Base-by-base conservation (phyloP, 2,888 invertebrate genomes). In the Didymodactylos carnosus region DNA sequence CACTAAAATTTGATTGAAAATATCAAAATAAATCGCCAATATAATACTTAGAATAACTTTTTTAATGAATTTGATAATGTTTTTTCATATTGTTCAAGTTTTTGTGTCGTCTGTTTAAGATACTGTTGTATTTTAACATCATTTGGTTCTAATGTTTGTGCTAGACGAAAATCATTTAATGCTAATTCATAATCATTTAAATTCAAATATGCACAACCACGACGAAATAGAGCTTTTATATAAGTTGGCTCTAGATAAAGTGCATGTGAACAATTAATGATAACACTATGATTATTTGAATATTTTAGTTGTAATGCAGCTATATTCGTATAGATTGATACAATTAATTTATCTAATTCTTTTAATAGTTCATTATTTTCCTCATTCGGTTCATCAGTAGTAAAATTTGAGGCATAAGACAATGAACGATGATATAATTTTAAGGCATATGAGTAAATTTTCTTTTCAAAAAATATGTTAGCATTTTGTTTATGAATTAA, bases 201-300 rank as follows among this genome's bases (percentile, higher is more conserved):
- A 75, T 88, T 87, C 83, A 94, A 94, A 78, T 88, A 88, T 6
- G 84, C 84, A 77, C 80, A 80, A 14, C 81, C 81, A 76, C 94
- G 87, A 71, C 94, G 86, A 76, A 88, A 86, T 76, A 93, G 87
- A 3, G 94, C 94, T 85, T 94, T 94, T 19, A 89, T 87, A 83
- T 94, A 95, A 77, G 87, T 89, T 46, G 89, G 89, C 83, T 94
- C 92, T 39, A 89, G 86, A 80, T 90, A 88, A 43, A 95, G 86
- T 3, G 95, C 93, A 80, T 87, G 88, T 2, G 89, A 88, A 80
- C 94, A 94, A 82, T 94, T 94, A 76, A 88, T 88, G 80, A 91
- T 89, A 0, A 93, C 92, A 77, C 89, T 87, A 16, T 2, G 2
- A 16, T 53, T 29, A 53, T 53, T 53, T 29, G 19, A 27, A 53